Evolutionary conservation across 2,888 invertebrate species (phyloP), one percentile per base, ranked within the genome.

Genomic region (Lomographa bimaculata): DNA sequence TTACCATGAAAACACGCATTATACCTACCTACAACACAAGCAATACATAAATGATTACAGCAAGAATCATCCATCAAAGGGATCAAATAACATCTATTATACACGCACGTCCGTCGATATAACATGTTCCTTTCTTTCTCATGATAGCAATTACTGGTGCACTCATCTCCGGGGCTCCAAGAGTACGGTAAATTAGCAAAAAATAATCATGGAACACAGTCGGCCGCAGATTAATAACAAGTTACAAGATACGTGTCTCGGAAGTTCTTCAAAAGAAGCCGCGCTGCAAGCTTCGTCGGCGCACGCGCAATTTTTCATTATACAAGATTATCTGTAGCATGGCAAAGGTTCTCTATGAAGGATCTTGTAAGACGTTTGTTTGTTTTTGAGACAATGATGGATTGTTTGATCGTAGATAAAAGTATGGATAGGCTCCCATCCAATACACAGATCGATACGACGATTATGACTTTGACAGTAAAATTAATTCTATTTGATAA

Each of bases 171-270:
- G 49, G 49, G 35, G 53, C 59, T 67, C 58, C 55, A 62, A 64
- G 58, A 50, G 64, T 64, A 79, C 67, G 80, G 78, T 79, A 73
- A 77, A 81, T 81, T 81, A 80, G 79, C 78, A 78, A 79, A 79
- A 80, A 79, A 80, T 79, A 79, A 79, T 71, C 67, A 64, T 34
- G 34, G 43, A 28, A 27, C 39, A 27, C 23, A 37, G 37, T 41
- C 42, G 40, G 32, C 35, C 35, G 14, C 35, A 35, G 26, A 27
- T 37, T 50, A 46, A 38, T 41, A 36, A 10, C 32, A 25, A 36
- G 33, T 32, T 26, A 18, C 27, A 12, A 5, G 8, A 11, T 18
- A 48, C 48, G 42, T 46, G 48, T 28, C 43, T 45, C 36, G 35
- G 46, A 39, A 45, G 40, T 26, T 43, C 54, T 51, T 54, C 47